phyloP scores from a whole-genome alignment of 2,888 invertebrate genomes.

The Rhorus exstirpatorius region DNA sequence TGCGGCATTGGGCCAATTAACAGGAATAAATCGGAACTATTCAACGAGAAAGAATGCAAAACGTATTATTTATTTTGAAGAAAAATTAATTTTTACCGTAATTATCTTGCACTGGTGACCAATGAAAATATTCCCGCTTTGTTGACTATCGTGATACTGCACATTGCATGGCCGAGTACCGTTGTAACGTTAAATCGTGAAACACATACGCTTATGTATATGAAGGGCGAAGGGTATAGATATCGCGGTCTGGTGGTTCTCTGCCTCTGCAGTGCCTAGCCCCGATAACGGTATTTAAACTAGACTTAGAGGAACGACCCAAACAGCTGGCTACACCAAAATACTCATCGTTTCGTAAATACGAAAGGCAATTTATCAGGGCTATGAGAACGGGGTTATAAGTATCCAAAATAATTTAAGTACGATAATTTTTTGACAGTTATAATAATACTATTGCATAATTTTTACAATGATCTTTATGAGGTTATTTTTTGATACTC shows the following conservation, averaged over 20 bases:
- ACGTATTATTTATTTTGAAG: neutral
- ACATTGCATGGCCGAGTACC: constrained; percentile 51
- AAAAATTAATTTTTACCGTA: neutral
- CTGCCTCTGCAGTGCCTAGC: constrained; percentile 69
- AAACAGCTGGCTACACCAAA: constrained; percentile 68
- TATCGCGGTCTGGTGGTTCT: constrained; percentile 67
- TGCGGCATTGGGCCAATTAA: too few relatives aligned
- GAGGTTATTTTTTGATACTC: neutral
- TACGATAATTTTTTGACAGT: constrained; percentile 8
- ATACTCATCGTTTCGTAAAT: constrained; percentile 58
- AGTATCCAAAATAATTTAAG: constrained; percentile 28
- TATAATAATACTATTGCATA: neutral
- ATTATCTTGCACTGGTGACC: neutral
- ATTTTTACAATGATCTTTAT: neutral
- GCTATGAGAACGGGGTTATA: constrained; percentile 16
- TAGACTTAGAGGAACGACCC: constrained; percentile 71
- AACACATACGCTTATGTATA: constrained; percentile 73
- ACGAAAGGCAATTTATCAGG: constrained; percentile 60
- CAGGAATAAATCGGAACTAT: too few relatives aligned
- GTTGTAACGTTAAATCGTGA: constrained; percentile 74
- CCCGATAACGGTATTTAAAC: constrained; percentile 79
- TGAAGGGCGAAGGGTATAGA: constrained; percentile 63
- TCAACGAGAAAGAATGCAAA: too few relatives aligned
- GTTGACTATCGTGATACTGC: constrained; percentile 44
- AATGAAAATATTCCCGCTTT: neutral